Conservation (phyloP, 2,113 vertebrate species). For the Ageneiosus marmoratus region DNA sequence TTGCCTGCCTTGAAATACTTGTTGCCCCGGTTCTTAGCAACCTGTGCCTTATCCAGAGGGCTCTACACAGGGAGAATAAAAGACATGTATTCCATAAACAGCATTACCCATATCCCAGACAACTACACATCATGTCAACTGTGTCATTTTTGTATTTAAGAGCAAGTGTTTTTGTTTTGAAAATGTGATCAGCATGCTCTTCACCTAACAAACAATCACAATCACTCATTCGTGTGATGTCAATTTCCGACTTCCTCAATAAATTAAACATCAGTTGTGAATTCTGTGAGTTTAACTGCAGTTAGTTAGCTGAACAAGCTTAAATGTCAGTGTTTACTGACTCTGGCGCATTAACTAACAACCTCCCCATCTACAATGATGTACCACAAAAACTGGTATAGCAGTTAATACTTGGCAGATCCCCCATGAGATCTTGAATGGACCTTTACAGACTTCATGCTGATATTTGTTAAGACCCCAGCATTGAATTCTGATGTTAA, state of each 20-base stretch:
- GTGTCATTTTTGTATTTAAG: background rate
- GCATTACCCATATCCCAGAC: background rate
- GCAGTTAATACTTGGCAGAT: too few species aligned
- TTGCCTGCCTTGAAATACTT: conserved; percentile 97
- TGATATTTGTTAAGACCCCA: too few species aligned
- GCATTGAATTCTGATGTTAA: too few species aligned
- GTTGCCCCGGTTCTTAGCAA: conserved; percentile 97
- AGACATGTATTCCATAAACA: background rate
- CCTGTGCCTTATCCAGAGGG: conserved; percentile 90
- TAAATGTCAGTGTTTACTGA: background rate
- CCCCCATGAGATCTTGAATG: too few species aligned
- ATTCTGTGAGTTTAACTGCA: background rate
- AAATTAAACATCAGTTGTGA: background rate
- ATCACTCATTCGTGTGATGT: background rate
- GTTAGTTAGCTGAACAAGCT: background rate
- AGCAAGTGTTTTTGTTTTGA: background rate
- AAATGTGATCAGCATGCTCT: background rate
- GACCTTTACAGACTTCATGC: too few species aligned
- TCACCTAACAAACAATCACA: background rate
- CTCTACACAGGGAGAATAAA: conserved; percentile 71
- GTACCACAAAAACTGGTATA: too few species aligned
- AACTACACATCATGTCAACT: background rate
- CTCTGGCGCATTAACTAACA: background rate
- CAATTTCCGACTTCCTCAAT: background rate
- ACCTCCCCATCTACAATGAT: background rate